phyloP scores from a whole-genome alignment of 2,113 vertebrate species.

The Carassius auratus region DNA sequence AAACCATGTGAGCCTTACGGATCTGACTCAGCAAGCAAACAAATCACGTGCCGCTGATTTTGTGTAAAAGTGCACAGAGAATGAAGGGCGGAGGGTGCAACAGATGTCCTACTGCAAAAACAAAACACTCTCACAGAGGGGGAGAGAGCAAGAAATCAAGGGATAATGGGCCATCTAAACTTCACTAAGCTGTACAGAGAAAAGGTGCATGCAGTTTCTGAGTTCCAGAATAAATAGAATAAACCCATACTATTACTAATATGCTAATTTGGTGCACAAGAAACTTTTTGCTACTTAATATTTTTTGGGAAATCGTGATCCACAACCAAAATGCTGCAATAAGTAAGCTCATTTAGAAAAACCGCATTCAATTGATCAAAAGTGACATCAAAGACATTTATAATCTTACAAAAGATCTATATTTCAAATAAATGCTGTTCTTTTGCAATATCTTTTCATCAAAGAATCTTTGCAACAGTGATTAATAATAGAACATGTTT shows the following conservation, averaged over 20 bases:
- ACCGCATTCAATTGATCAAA: too few relatives aligned
- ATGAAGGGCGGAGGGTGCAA: conserved; percentile 27
- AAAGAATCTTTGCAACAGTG: background rate
- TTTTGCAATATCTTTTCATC: too few relatives aligned
- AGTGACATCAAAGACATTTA: too few relatives aligned
- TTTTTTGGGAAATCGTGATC: too few relatives aligned
- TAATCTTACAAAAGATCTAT: too few relatives aligned
- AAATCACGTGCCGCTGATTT: conserved; percentile 73
- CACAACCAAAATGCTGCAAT: too few relatives aligned
- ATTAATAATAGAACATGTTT: too few relatives aligned
- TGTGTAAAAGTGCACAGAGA: conserved; percentile 64
- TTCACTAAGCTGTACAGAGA: background rate
- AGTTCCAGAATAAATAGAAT: background rate
- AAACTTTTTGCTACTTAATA: too few relatives aligned
- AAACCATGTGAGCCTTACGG: conserved; percentile 45
- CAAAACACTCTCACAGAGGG: background rate
- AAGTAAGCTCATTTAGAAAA: too few relatives aligned
- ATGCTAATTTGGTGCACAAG: too few relatives aligned
- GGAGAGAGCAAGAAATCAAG: conserved; percentile 11
- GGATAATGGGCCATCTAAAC: background rate
- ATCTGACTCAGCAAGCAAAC: conserved; percentile 62
- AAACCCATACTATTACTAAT: background rate
- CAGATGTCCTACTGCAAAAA: conserved; percentile 11
- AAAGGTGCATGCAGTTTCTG: background rate
- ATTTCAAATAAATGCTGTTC: too few relatives aligned